These are phyloP conservation scores for Bucorvus abyssinicus DNA, from an alignment of 2,797 vertebrate species.

Conservation along the genomic window DNA sequence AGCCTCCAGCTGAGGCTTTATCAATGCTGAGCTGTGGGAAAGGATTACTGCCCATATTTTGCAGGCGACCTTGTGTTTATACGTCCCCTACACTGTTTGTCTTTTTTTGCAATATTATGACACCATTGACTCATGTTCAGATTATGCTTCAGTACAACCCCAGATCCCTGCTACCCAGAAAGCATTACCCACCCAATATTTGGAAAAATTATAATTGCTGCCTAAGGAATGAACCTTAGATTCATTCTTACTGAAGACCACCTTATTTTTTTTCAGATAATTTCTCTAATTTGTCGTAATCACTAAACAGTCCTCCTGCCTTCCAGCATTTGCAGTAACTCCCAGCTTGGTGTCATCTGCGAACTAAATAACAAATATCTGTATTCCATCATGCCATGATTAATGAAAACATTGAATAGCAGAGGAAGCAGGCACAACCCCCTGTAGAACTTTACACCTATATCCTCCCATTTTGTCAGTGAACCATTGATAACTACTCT, in stretches of 20 bases:
- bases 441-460: neutral
- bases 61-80: neutral
- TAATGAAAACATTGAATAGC: neutral
- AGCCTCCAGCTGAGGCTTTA: neutral
- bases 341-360: neutral
- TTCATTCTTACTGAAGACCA: neutral
- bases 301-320: neutral
- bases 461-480: neutral
- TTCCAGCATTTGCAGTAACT: neutral
- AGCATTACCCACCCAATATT: neutral
- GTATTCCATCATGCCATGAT: neutral
- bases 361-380: neutral
- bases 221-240: neutral
- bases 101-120: neutral
- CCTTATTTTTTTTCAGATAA: neutral
- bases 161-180: neutral
- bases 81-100: neutral
- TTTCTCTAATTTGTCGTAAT: neutral
- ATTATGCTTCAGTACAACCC: neutral
- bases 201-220: neutral
- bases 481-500: neutral
- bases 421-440: neutral
- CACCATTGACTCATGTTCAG: neutral
- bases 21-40: accelerated
- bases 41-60: neutral